Evolutionary conservation across 2,888 invertebrate genomes (phyloP), one percentile per base, ranked within the genome.

Genomic region (Camptogramma bilineatum): DNA sequence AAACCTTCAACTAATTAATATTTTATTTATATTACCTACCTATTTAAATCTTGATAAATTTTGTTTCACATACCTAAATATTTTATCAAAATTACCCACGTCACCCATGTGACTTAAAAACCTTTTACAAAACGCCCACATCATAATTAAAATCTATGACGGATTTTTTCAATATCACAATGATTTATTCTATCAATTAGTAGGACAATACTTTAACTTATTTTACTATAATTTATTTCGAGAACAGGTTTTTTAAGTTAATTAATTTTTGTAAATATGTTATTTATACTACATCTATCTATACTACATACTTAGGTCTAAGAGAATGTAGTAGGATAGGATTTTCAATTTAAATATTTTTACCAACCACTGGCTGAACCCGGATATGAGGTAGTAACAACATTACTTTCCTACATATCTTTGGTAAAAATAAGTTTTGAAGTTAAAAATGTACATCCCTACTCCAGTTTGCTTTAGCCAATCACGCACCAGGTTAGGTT

Each of bases 401-500:
- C 28, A 5, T 28, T 28, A 28, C 28, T 28, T n/a, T n/a, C n/a
- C n/a, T n/a, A n/a, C 28, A 28, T 28, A 39, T 10, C 34, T 39
- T 39, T 39, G 34, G 34, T 13, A 4, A 39, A 39, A 39, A 39
- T 13, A 39, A 13, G 13, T 39, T 17, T 44, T 44, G 16, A 44
- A 44, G 4, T 7, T 44, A 8, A 47, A 52, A 52, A 53, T 53
- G 3, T 31, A 58, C 57, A 46, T 16, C 19, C 16, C 34, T 60
- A 19, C 46, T 9, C 13, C 10, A 28, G 2, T 24, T 34, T 17
- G 10, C 34, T 31, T n/a, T 13, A 62, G 44, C 57, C 52, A 70
- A 71, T 73, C 64, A 62, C 48, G 51, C 54, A 54, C 52, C 64
- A 52, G 56, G 59, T 44, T 18, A 13, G 17, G 44, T 21, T 54